Base-by-base conservation (phyloP, 1,140 invertebrate genomes). In the Drosophila prosaltans region DNA sequence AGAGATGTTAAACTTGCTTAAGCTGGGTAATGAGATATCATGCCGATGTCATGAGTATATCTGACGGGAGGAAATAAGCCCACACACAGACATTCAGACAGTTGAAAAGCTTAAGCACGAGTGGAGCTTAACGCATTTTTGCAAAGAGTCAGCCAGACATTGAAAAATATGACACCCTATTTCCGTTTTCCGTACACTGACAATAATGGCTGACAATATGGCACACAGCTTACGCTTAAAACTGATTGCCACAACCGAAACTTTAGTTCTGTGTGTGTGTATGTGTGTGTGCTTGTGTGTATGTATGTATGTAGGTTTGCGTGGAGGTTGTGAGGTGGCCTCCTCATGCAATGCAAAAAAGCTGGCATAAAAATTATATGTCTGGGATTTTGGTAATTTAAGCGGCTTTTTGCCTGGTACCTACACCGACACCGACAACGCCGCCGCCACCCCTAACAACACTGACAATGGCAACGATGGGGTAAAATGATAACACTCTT, bases 161-260 rank as follows among this genome's bases (percentile, higher is more conserved):
- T 73, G 80, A 73, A 84, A 83, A 80, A 84, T 84, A 84, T 83
- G 81, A 84, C 80, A 84, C 80, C 81, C 80, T 73, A 83, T 84
- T 84, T 84, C 81, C 81, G 76, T 80, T 84, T 80, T 68, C 76
- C 67, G 77, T 77, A 80, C 72, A 74, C 81, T 84, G 80, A 84
- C 81, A 83, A 83, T 83, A 83, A 83, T 83, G 81, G 81, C 81
- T 80, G 81, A 83, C 81, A 84, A 84, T 84, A 84, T 83, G 81
- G 81, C 80, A 76, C 80, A 81, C 81, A 75, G 81, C 81, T 84
- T 84, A 84, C 80, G 77, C 81, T 79, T 67, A 83, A 74, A 84
- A 84, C 76, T 84, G 81, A 83, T 83, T 83, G 80, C 80, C 74
- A 55, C 66, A 68, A 61, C 80, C 72, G 67, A 77, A 63, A 77